Evolutionary conservation across 2,113 vertebrate species (phyloP).

Genomic region (Formicarius rufipectus): DNA sequence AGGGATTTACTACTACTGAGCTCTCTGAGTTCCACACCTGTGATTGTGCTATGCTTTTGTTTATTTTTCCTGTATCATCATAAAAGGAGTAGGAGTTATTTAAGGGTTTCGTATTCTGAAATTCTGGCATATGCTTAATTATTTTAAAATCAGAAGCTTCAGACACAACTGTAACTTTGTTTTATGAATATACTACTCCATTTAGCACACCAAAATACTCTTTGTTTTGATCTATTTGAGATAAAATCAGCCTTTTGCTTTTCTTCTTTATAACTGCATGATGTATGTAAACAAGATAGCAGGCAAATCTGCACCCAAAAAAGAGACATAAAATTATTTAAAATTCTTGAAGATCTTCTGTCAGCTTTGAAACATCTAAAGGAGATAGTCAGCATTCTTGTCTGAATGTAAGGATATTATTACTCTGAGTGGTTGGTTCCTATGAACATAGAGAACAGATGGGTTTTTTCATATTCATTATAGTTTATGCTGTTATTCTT

Average conservation of each 20-base stretch:
- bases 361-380: not conserved
- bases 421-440: not conserved
- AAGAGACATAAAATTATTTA: not conserved
- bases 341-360: not conserved
- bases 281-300: not conserved
- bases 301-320: not conserved
- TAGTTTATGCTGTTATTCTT: not conserved
- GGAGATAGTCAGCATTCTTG: not conserved
- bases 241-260: not conserved
- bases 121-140: not conserved
- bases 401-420: not conserved
- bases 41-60: not conserved
- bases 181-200: not conserved
- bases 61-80: not conserved
- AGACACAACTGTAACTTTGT: not conserved
- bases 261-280: not conserved
- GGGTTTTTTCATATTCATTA: not conserved
- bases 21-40: not conserved
- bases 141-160: not conserved
- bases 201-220: not conserved
- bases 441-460: not conserved
- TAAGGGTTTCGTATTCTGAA: not conserved
- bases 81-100: not conserved
- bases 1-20: not conserved
- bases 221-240: not conserved